Evolutionary conservation across 2,113 vertebrate species (phyloP).

Genomic region (Istiophorus platypterus): DNA sequence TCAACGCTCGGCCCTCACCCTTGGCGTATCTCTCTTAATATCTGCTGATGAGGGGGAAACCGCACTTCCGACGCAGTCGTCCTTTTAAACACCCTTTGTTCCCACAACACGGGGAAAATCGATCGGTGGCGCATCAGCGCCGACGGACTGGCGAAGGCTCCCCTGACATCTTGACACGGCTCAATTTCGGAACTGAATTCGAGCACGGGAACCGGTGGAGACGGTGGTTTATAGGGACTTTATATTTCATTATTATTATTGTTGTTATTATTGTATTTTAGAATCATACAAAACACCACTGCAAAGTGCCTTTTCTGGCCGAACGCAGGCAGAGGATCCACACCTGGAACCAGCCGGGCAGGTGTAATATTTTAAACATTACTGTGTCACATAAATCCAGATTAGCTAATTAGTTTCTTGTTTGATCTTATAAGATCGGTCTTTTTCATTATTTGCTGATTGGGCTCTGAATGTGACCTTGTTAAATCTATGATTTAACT

Average conservation of each 20-base stretch:
- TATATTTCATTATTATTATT: not conserved
- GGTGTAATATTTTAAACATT: not conserved
- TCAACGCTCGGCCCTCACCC: conserved; percentile 12
- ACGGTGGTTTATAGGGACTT: conserved; percentile 1
- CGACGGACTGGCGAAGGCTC: conserved; percentile 40
- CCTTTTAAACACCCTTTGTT: conserved; percentile 34
- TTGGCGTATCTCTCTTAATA: conserved; percentile 28
- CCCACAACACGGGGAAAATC: too few species aligned
- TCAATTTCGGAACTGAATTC: conserved; percentile 55
- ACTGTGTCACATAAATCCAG: not conserved
- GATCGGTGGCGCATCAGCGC: conserved; percentile 63
- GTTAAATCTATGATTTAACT: too few species aligned
- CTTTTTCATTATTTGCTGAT: not conserved
- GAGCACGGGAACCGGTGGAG: not conserved
- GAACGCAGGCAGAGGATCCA: too few species aligned
- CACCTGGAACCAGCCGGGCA: not conserved
- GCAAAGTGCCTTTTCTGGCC: too few species aligned
- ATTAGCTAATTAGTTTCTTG: not conserved
- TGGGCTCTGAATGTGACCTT: not conserved
- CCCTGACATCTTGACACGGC: conserved; percentile 64
- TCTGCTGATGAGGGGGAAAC: conserved; percentile 38
- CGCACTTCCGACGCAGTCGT: conserved; percentile 19
- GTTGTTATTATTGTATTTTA: not conserved
- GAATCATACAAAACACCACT: too few species aligned
- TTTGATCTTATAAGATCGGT: not conserved